These are phyloP conservation scores for Julus scanicus DNA, from an alignment of 2,888 invertebrate species.

Conservation along the genomic window DNA sequence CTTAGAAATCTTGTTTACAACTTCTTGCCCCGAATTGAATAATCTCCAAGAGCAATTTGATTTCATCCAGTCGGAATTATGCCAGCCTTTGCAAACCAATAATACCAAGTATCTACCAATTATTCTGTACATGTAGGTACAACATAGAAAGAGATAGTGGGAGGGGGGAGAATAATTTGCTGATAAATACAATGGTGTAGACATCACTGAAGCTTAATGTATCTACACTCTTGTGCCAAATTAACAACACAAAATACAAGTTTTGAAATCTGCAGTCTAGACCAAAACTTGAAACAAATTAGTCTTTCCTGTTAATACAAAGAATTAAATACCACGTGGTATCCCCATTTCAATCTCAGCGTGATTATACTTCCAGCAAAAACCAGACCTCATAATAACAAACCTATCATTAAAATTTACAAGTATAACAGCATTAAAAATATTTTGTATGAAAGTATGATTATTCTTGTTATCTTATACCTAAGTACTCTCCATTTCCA, in stretches of 20 bases:
- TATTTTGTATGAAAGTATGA: neutral
- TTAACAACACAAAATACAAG: neutral
- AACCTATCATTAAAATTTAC: neutral
- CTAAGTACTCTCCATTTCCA: neutral
- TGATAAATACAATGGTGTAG: neutral
- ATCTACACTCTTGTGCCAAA: neutral
- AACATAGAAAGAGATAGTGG: neutral
- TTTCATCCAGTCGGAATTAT: neutral
- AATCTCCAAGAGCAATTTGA: neutral
- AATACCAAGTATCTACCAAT: neutral
- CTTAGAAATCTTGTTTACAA: slow-evolving; percentile 14
- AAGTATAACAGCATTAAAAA: neutral
- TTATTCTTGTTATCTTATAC: neutral
- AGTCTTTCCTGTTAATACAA: too few relatives aligned
- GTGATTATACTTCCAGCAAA: too few relatives aligned
- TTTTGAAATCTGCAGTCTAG: neutral
- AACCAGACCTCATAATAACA: neutral
- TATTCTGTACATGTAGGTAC: neutral
- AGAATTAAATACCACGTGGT: too few relatives aligned
- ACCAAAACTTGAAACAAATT: too few relatives aligned
- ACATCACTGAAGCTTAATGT: neutral
- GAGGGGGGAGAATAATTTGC: neutral
- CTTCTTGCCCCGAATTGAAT: neutral
- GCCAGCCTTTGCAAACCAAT: neutral
- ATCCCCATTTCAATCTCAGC: too few relatives aligned